Evolutionary conservation across 1,140 invertebrate genomes (phyloP).

Genomic region (Bombus pyrosoma): DNA sequence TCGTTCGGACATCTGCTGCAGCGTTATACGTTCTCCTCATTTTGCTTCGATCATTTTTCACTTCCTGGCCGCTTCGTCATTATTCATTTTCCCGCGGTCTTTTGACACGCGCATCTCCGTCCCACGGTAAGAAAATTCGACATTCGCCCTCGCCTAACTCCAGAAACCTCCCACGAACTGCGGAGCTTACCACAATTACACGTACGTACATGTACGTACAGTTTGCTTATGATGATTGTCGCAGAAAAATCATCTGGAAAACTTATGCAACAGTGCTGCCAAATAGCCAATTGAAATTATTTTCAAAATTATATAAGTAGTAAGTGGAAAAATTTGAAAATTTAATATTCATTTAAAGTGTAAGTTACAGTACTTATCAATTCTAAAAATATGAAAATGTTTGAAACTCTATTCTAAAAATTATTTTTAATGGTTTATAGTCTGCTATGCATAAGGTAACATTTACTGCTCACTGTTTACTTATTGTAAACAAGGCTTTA

Average conservation of each 20-base stretch:
- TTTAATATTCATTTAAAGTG: neutral
- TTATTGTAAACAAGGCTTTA: constrained; percentile 3
- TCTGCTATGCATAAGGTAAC: neutral
- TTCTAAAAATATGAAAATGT: neutral
- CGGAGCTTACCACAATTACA: constrained; percentile 35
- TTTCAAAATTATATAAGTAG: neutral
- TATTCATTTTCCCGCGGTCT: constrained; percentile 72
- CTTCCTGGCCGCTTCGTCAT: constrained; percentile 55
- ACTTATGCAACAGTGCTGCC: neutral
- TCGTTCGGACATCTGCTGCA: constrained; percentile 74
- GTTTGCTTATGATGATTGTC: neutral
- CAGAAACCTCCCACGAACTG: constrained; percentile 44
- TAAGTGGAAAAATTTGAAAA: neutral
- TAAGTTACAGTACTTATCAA: neutral
- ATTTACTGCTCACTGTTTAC: neutral
- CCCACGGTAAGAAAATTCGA: constrained; percentile 65
- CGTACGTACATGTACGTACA: neutral
- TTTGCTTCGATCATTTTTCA: constrained; percentile 68
- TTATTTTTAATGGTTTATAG: neutral
- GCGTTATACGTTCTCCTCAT: constrained; percentile 79
- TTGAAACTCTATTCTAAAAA: neutral
- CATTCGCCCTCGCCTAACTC: constrained; percentile 62
- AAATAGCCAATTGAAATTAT: neutral
- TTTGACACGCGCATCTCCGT: constrained; percentile 70
- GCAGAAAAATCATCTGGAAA: neutral